Percentiles rank a stretch among this genome's conserved stretches.
Conservation (phyloP, 2,888 invertebrate genomes). For the Drosophila emarginata region DNA sequence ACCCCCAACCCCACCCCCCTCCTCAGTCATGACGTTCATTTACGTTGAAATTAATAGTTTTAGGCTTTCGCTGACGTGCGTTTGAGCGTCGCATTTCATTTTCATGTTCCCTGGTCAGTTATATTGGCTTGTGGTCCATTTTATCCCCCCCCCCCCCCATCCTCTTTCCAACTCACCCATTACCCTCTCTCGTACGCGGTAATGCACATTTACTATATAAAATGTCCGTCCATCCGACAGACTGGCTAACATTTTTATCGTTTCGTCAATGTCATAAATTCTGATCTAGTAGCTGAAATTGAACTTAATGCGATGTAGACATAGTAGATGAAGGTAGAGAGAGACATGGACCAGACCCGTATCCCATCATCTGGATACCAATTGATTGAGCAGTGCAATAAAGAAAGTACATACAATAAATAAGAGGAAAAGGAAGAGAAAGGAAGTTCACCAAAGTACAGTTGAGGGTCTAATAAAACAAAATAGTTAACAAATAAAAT, state of each 20-base stretch:
- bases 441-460: background rate
- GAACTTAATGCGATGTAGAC: slow-evolving; percentile 69
- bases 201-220: slow-evolving; percentile 64
- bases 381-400: slow-evolving; percentile 5
- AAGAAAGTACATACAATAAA: slow-evolving; percentile 7
- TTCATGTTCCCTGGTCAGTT: slow-evolving; percentile 64
- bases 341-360: background rate
- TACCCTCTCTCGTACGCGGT: background rate
- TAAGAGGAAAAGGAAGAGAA: too few relatives aligned
- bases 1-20: background rate
- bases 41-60: slow-evolving; percentile 74
- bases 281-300: slow-evolving; percentile 76
- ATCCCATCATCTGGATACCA: background rate
- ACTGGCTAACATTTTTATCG: slow-evolving; percentile 69
- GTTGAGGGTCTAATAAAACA: too few relatives aligned
- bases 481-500: background rate
- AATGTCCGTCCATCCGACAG: slow-evolving; percentile 27
- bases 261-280: slow-evolving; percentile 78
- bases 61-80: slow-evolving; percentile 60
- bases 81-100: slow-evolving; percentile 68
- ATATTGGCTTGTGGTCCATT: slow-evolving; percentile 41
- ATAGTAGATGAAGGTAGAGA: slow-evolving; percentile 4
- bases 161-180: too few relatives aligned
- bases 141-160: background rate
- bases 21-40: slow-evolving; percentile 26